These are phyloP conservation scores for Chlorodrepanis virens DNA, from an alignment of 2,113 vertebrate species.

Conservation along the genomic window DNA sequence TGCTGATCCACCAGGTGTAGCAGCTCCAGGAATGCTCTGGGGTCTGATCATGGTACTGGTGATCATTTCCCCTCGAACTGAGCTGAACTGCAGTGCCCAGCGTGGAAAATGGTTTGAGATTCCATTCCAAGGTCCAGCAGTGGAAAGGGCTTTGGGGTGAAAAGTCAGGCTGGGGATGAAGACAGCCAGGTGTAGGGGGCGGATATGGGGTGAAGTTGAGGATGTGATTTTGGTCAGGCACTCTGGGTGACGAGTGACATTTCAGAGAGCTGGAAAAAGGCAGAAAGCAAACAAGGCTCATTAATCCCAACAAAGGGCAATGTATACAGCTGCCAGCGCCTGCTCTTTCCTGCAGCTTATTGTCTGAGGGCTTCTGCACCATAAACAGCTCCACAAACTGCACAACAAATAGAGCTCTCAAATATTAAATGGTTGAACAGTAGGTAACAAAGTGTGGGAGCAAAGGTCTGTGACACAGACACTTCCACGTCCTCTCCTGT, in stretches of 20 bases:
- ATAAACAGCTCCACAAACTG: slow-evolving; percentile 31
- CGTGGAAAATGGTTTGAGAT: not conserved
- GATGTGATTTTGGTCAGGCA: not conserved
- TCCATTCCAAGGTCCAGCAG: not conserved
- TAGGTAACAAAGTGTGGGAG: not conserved
- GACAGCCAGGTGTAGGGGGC: not conserved
- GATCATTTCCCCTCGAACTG: not conserved
- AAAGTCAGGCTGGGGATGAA: not conserved
- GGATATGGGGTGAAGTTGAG: not conserved
- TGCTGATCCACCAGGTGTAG: not conserved
- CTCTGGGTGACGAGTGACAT: slow-evolving; percentile 39
- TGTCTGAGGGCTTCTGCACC: slow-evolving; percentile 3
- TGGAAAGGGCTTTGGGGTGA: too few species aligned
- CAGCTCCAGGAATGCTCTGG: not conserved
- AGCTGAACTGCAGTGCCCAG: not conserved
- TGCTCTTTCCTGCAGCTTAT: not conserved
- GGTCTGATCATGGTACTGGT: fast-evolving
- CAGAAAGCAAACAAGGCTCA: slow-evolving; percentile 17
- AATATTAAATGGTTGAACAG: not conserved
- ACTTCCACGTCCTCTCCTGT: not conserved
- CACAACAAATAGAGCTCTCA: slow-evolving; percentile 21
- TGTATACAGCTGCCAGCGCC: not conserved
- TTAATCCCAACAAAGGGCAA: slow-evolving; percentile 55
- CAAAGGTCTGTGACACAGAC: not conserved
- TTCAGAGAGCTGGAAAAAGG: slow-evolving; percentile 19